Conservation (phyloP, 1,140 invertebrate genomes). For the Aphelenchoides avenae region DNA sequence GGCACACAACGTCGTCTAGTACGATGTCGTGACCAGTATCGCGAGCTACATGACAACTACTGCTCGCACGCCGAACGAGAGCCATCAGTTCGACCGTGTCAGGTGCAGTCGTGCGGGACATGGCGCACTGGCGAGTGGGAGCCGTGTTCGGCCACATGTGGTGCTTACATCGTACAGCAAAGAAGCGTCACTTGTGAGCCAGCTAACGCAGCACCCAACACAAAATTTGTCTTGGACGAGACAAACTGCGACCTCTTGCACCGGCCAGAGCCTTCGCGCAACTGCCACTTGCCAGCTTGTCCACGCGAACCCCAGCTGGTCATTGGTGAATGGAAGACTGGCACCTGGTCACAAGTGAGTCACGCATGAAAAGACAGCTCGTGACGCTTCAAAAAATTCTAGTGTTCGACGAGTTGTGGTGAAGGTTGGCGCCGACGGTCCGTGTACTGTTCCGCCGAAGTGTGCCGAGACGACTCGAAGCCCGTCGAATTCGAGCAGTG, state of each 20-base stretch:
- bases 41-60: conserved; percentile 43
- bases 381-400: conserved; percentile 28
- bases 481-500: conserved; percentile 50
- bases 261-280: conserved; percentile 27
- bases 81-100: conserved; percentile 22
- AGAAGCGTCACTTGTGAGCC: conserved; percentile 36
- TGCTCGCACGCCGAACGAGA: conserved; percentile 44
- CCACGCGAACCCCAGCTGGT: conserved; percentile 28
- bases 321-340: conserved; percentile 40
- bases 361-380: conserved; percentile 16
- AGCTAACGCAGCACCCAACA: background rate
- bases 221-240: conserved; percentile 19
- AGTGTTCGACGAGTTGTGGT: conserved; percentile 50
- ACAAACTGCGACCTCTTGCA: conserved; percentile 46
- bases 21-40: conserved; percentile 45
- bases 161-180: conserved; percentile 36
- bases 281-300: conserved; percentile 44
- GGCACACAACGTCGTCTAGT: conserved; percentile 52
- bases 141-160: conserved; percentile 46
- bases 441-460: conserved; percentile 27
- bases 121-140: conserved; percentile 44
- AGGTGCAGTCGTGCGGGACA: conserved; percentile 34
- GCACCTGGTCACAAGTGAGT: conserved; percentile 41
- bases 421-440: conserved; percentile 43
- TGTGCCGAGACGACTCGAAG: conserved; percentile 32